Evolutionary conservation across 2,888 invertebrate genomes (phyloP), one percentile per base, ranked within the genome.

Genomic region (Lasioglossum morio): DNA sequence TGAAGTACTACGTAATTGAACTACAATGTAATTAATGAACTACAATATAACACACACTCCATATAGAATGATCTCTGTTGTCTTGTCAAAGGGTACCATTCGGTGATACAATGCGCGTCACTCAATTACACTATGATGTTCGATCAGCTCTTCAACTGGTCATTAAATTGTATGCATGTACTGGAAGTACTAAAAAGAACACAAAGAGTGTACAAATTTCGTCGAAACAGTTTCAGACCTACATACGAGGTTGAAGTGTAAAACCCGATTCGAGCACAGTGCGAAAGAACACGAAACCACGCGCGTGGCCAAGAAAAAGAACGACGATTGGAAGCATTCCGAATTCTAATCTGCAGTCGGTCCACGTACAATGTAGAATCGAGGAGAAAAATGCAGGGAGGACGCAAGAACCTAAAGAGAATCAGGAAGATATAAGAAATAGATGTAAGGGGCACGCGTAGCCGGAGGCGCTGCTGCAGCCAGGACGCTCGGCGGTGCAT

Each of bases 381-480:
- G 70, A 82, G 81, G 30, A 46, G 80, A 79, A 79, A 81, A 60
- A 75, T 80, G 19, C 70, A 85, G 72, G 63, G 84, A 86, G 83
- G 70, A 72, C 81, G 79, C 53, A 77, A 60, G 77, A 76, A 75
- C 82, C 88, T 77, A 76, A 77, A 66, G 76, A 73, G 75, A 74
- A 82, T 73, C 77, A 87, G 81, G 79, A 79, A 84, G 74, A 80
- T 75, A 70, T 78, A 74, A 81, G 82, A 70, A 75, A 81, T 76
- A 46, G 69, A 46, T 43, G 70, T 74, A 63, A 70, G 74, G 79
- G 70, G 66, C 80, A 79, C 63, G 40, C 53, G 74, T 85, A 27
- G 89, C 89, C 69, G 30, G 23, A n/a, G 82, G 90, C 88, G 34
- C 77, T 87, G 82, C 86, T 87, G 82, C 86, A 85, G 74, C 48